These are phyloP conservation scores for Henicopernis longicauda DNA, from an alignment of 2,113 vertebrate genomes.

Conservation along the genomic window DNA sequence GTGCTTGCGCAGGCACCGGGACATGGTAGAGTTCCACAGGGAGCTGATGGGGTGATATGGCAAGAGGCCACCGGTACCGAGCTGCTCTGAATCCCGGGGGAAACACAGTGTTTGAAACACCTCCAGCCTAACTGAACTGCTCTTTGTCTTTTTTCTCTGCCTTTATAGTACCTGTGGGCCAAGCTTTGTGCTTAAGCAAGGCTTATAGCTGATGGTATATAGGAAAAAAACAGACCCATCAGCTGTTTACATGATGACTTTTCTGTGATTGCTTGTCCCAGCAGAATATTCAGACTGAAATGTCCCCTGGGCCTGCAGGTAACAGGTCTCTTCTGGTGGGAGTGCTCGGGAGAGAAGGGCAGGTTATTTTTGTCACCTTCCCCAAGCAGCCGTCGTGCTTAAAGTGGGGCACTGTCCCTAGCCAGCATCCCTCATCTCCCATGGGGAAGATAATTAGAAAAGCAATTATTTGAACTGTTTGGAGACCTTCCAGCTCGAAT, in stretches of 20 bases:
- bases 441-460: not conserved
- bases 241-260: not conserved
- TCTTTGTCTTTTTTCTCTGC: not conserved
- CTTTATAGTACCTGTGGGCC: not conserved
- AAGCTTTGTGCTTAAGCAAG: not conserved
- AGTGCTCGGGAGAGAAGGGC: not conserved
- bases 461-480: not conserved
- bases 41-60: too few species aligned
- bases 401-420: not conserved
- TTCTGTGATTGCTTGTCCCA: not conserved
- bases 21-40: rapidly evolving
- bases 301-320: not conserved
- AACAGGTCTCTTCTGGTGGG: not conserved
- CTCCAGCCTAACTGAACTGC: not conserved
- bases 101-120: not conserved
- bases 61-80: rapidly evolving
- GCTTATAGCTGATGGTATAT: too few species aligned
- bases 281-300: not conserved
- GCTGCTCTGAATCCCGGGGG: not conserved
- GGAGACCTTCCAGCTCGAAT: not conserved
- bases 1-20: not conserved
- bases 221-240: not conserved
- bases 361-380: not conserved
- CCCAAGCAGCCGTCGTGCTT: not conserved
- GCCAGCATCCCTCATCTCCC: not conserved